Evolutionary conservation across 2,888 invertebrate genomes (phyloP), one percentile per base, ranked within the genome.

Genomic region (Mellilla xanthometata): DNA sequence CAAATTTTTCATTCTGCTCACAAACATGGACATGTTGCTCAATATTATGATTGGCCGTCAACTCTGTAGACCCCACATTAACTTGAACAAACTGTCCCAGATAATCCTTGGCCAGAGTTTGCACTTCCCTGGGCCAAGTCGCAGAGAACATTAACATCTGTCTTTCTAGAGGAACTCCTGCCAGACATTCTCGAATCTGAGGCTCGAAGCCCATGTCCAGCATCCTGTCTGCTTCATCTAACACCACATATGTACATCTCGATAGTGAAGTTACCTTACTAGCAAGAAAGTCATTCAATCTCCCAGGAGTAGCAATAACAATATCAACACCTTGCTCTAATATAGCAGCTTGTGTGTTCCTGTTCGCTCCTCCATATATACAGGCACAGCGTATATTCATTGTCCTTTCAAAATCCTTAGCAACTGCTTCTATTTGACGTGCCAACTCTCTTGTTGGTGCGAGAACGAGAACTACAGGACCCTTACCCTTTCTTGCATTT

Each of bases 81-180:
- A 99, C 92, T 86, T 98, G 98, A 22, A 96, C 93, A 77, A 96
- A 97, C 62, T 97, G 94, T 39, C 93, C 93, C 13, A 99, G 91
- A 77, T 97, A 99, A 71, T 99, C 98, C 62, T 95, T 94, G 3
- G 99, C 99, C 52, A 99, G 87, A 58, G 93, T 92, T 58, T 95
- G 92, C 1, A 99, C 98, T 88, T 99, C 98, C 68, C 96, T 96
- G 0, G 98, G 98, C 99, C 99, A 99, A 0, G 99, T 99, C 0
- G 99, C 99, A 50, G 97, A 97, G 94, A 97, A 99, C 99, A 99
- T 99, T 29, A 98, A 90, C 12, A 97, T 97, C 79, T 99, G 99
- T 60, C 98, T 91, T 72, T 98, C 97, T 5, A 96, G 95, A 54
- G 97, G 92, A 40, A 98, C 96, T 72, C 97, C 97, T 76, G 96